These are phyloP conservation scores for Thomomys bottae DNA, from an alignment of 2,113 vertebrate species.

Conservation along the genomic window DNA sequence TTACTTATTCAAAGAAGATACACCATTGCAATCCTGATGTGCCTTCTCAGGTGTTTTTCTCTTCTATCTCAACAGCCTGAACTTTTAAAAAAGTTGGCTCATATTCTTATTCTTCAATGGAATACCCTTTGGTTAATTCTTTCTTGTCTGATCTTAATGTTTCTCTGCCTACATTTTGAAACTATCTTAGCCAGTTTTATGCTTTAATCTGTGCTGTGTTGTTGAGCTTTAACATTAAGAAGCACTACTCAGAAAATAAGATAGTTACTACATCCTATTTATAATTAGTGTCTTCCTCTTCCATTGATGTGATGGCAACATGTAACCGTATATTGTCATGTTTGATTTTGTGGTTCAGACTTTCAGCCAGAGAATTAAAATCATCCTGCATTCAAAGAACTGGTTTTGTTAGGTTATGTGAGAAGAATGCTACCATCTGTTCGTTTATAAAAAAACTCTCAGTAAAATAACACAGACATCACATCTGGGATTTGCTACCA, in stretches of 20 bases:
- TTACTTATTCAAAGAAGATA: too few relatives aligned
- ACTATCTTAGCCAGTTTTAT: not conserved
- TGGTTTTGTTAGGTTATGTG: not conserved
- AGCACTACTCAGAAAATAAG: not conserved
- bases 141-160: not conserved
- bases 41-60: not conserved
- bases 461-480: not conserved
- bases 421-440: not conserved
- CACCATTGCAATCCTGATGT: not conserved
- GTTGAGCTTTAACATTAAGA: not conserved
- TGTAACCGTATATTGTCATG: not conserved
- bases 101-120: not conserved
- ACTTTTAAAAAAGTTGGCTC: not conserved
- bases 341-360: not conserved
- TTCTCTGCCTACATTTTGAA: not conserved
- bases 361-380: not conserved
- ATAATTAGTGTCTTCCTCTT: not conserved
- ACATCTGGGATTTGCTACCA: not conserved
- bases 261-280: not conserved
- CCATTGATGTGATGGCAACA: not conserved
- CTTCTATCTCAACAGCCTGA: not conserved
- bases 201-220: not conserved
- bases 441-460: slow-evolving; percentile 7
- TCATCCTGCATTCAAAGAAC: not conserved
- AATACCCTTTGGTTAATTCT: not conserved